Base-by-base conservation (phyloP, 2,797 vertebrate genomes). In the Mus caroli region DNA sequence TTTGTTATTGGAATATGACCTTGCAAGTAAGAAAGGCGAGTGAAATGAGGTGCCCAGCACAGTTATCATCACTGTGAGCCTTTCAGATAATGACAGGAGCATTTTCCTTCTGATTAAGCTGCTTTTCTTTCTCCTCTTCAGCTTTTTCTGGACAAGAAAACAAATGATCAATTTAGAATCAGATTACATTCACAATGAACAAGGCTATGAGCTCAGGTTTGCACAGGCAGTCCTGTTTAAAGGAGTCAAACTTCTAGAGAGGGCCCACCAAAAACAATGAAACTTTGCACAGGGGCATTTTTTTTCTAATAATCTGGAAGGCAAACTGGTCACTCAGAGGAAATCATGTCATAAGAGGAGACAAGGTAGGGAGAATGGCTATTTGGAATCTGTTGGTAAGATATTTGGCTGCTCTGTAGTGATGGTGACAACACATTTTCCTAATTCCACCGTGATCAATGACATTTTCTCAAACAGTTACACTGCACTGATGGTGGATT, bases 31-130 rank as follows among this genome's bases (percentile, higher is more conserved):
- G 95, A 60, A 91, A 2, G 28, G 46, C 95, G 76, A 96, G 26
- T 37, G 90, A 97, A 97, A 96, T 95, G 87, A 92, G 62, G 84
- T 95, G 71, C 88, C 73, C 8, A 67, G 84, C 93, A 88, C 86
- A 93, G 92, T 97, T 92, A 95, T 71, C 87, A 92, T 92, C 97
- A 95, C 69, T 87, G 62, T 86, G 71, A 84, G 58, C 80, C 92
- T 94, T 93, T 90, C 84, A 86, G 93, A 95, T 95, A 97, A 97
- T 93, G 93, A 96, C 73, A 90, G 46, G 69, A 94, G 34, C 88
- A 77, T 92, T 97, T 95, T 92, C 95, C 85, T 97, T 97, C 52
- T 87, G 96, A 96, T 90, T 97, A 94, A 92, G 90, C 93, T 95
- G 86, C 82, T 93, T 96, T 95, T 83, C 85, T 73, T 84, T 19